These are phyloP conservation scores for Odontocerum albicorne DNA, from an alignment of 2,888 invertebrate species.

Conservation along the genomic window DNA sequence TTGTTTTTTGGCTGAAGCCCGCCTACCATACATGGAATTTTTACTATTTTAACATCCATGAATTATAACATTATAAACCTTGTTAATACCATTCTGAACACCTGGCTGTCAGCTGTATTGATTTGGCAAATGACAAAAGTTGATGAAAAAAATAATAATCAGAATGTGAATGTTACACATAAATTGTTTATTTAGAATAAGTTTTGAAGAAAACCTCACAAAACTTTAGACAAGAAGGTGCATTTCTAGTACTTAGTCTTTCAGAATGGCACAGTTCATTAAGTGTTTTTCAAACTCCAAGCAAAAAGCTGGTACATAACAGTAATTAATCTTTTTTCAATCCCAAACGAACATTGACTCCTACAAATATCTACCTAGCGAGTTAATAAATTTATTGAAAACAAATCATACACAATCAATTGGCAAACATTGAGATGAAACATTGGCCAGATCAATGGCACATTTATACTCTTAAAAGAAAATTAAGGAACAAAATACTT, in stretches of 20 bases:
- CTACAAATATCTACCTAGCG: slow-evolving; percentile 10
- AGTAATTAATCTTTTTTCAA: slow-evolving; percentile 19
- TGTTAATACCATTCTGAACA: slow-evolving; percentile 28
- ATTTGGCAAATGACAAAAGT: slow-evolving; percentile 14
- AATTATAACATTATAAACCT: slow-evolving; percentile 21
- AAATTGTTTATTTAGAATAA: too few species aligned
- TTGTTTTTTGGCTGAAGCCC: slow-evolving; percentile 35
- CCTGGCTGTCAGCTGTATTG: slow-evolving; percentile 10
- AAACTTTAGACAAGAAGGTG: too few species aligned
- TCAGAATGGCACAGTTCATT: slow-evolving; percentile 26
- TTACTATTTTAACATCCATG: slow-evolving; percentile 31
- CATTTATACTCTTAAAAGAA: slow-evolving; percentile 22
- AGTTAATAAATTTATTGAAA: slow-evolving; percentile 12
- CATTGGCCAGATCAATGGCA: slow-evolving; percentile 26
- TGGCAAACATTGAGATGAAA: slow-evolving; percentile 28
- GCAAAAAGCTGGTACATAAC: slow-evolving; percentile 31
- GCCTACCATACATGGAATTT: slow-evolving; percentile 34
- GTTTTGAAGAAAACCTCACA: too few species aligned
- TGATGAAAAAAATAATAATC: background rate
- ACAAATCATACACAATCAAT: slow-evolving; percentile 19
- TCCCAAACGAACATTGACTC: slow-evolving; percentile 9
- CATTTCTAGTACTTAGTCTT: too few species aligned
- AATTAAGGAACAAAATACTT: slow-evolving; percentile 5
- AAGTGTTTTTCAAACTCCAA: slow-evolving; percentile 19
- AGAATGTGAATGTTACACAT: too few species aligned